Base-by-base conservation (phyloP, 1,140 invertebrate genomes). In the Microplitis mediator region DNA sequence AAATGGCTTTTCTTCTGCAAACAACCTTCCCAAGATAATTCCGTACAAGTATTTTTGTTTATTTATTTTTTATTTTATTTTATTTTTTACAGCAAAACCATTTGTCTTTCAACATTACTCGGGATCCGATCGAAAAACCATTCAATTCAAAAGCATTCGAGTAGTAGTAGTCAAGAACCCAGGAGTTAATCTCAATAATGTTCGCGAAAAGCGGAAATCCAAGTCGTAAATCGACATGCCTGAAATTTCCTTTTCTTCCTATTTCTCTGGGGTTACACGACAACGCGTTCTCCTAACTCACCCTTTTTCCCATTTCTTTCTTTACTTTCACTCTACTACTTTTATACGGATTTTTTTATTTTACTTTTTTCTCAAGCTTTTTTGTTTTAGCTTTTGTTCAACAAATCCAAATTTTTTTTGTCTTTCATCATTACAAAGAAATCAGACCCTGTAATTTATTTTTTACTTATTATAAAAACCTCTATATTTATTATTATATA, bases 131-230 rank as follows among this genome's bases (percentile, higher is more conserved):
- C 39, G 39, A 45, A 45, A 58, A 23, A 9, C 56, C 16, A 23
- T 58, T 31, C 56, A 31, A 58, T 58, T 31, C 23, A 77, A 75
- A 71, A 32, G 70, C 69, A 74, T 75, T 77, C 74, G 67, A 65
- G 39, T n/a, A 11, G 60, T 52, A 61, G 68, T 32, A 72, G 58
- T 52, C 35, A 31, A 58, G 23, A 16, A 23, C 8, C 56, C 14
- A 66, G 67, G 54, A 66, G 79, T 82, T 83, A 83, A 84, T 84
- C 82, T 83, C 75, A 78, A 82, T 84, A 83, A 84, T 77, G 80
- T 65, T 75, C 76, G 77, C 73, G 56, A 74, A 72, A 68, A 77
- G 69, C 82, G 82, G 82, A 84, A 81, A 77, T 76, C 63, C 32
- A 66, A 70, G 77, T 77, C 77, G 81, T 84, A 84, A 84, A 82